These are phyloP conservation scores for Napeogenes sylphis DNA, from an alignment of 2,888 invertebrate species.

Conservation along the genomic window DNA sequence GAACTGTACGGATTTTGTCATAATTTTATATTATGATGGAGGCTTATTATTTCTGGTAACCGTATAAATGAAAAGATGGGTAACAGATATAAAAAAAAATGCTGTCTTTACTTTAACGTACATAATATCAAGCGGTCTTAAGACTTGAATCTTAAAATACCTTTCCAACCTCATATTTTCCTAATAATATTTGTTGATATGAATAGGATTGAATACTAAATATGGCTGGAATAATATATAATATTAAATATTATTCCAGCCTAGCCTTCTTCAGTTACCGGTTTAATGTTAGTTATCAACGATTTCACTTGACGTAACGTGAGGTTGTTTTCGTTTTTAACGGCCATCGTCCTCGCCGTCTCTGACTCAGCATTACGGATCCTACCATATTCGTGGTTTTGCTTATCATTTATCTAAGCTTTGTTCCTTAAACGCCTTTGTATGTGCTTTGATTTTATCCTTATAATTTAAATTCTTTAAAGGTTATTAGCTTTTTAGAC, in stretches of 20 bases:
- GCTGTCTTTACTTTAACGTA: too few species aligned
- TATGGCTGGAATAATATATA: too few species aligned
- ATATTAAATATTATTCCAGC: neutral
- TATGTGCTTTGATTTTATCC: neutral
- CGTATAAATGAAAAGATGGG: too few species aligned
- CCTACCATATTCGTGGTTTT: conserved; percentile 15
- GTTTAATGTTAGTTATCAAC: conserved; percentile 23
- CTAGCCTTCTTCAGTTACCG: conserved; percentile 15
- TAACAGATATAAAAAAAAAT: too few species aligned
- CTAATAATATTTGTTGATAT: too few species aligned
- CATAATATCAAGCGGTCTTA: too few species aligned
- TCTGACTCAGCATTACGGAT: conserved; percentile 15
- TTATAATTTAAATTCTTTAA: neutral
- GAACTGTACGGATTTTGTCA: too few species aligned
- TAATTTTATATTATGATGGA: too few species aligned
- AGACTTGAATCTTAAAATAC: too few species aligned
- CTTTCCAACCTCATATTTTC: too few species aligned
- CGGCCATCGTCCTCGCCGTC: conserved; percentile 22
- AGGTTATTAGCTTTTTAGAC: neutral
- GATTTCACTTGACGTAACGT: conserved; percentile 28
- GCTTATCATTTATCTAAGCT: neutral
- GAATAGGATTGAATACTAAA: neutral
- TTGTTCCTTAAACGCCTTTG: neutral
- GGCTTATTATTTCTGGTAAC: too few species aligned
- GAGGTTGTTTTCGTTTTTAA: conserved; percentile 18